Evolutionary conservation across 2,113 vertebrate genomes (phyloP), one percentile per base, ranked within the genome.

Genomic region (Cinclus cinclus): DNA sequence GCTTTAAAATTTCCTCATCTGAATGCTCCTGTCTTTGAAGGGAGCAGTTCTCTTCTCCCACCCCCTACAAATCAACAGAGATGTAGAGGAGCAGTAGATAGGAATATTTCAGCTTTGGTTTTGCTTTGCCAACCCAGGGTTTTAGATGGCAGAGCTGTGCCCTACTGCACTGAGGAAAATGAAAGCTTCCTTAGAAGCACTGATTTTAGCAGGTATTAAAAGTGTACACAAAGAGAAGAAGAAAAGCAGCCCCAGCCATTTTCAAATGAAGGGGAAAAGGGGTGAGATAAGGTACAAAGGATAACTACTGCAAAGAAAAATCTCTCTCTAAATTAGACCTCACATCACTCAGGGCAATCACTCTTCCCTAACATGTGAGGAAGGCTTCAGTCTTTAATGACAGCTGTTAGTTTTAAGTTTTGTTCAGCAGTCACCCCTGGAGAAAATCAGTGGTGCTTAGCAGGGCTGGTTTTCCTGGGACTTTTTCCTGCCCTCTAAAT

Each of bases 1-100:
- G 95, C 64, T 94, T 93, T 60, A 94, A 86, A 89, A 89, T 86
- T 81, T 87, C 88, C 92, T 90, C 85, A 87, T 84, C 83, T 89
- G 71, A 74, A 93, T 58, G 59, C 49, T 87, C 80, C 77, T 55
- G 19, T 14, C 49, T 94, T 95, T 37, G 80, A 96, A 89, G 64
- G 71, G 10, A 94, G 33, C 53, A 90, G 82, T 93, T 70, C 86
- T 80, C 70, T 53, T 56, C 76, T 76, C 65, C 65, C 9, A 13
- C 44, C 37, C 80, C 77, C 80, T 75, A 69, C 80, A 94, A 88
- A 94, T 44, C 80, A 82, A 71, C 56, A 58, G 80, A 73, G 83
- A 93, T 90, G 92, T 71, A 73, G 65, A 83, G 33, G 23, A 92
- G 67, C 49, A 44, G 76, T 31, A 79, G 86, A 58, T 89, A 58